phyloP scores from a whole-genome alignment of 1,140 invertebrate genomes.

The Aphaenogaster rudis region DNA sequence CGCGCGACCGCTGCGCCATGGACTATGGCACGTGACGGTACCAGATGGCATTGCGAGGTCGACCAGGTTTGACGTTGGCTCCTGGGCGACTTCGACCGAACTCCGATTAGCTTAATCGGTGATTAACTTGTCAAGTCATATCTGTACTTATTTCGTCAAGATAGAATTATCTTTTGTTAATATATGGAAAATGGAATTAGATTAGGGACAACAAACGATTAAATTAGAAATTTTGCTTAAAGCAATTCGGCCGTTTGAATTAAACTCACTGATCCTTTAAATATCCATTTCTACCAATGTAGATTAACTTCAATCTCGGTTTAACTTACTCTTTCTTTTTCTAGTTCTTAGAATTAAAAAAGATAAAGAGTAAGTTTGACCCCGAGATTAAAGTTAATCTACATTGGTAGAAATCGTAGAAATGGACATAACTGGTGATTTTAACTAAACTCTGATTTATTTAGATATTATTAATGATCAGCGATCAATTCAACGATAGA shows the following conservation, averaged over 20 bases:
- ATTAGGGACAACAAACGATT: neutral
- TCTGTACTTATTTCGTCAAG: neutral
- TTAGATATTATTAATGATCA: neutral
- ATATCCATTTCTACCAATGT: no score
- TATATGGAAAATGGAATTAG: neutral
- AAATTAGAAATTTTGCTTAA: neutral
- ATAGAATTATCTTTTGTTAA: neutral
- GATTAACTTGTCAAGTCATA: neutral
- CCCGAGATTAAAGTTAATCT: no score
- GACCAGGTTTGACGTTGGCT: neutral
- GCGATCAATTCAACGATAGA: neutral
- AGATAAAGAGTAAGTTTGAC: no score
- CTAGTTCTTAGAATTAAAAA: no score
- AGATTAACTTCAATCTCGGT: no score
- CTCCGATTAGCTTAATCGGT: neutral
- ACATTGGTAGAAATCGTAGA: no score
- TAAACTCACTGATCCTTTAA: neutral
- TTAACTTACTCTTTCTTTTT: no score
- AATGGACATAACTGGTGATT: neutral
- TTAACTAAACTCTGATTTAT: neutral
- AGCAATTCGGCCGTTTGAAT: neutral
- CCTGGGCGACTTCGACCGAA: neutral
- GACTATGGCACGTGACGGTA: slow-evolving; percentile 25
- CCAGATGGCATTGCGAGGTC: slow-evolving; percentile 8
- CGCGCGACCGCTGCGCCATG: slow-evolving; percentile 78